A percentile compares a stretch with the other conserved stretches of the same genome.
Conservation (phyloP, 2,888 invertebrate genomes). For the Taphrorychus bicolor region DNA sequence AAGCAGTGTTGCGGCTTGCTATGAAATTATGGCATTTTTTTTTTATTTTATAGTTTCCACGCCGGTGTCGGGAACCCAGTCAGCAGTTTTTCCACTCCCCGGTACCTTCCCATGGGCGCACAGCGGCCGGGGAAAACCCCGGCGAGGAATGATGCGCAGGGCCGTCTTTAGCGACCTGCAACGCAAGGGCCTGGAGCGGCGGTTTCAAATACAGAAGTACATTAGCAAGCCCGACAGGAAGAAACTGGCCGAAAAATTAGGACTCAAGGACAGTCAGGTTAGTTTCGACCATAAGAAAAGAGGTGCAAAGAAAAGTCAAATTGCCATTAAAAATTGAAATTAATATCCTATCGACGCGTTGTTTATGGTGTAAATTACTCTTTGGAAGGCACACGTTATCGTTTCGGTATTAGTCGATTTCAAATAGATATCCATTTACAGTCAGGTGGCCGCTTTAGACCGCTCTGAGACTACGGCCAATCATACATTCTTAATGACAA, state of each 20-base stretch:
- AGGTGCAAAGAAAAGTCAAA: too few relatives aligned
- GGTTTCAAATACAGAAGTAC: constrained; percentile 97
- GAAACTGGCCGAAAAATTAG: constrained; percentile 94
- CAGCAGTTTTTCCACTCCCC: constrained; percentile 61
- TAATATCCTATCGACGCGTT: too few relatives aligned
- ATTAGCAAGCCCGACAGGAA: constrained; percentile 98
- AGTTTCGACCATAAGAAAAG: constrained; percentile 2
- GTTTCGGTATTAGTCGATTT: too few relatives aligned
- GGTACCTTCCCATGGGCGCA: constrained; percentile 86
- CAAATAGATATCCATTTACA: too few relatives aligned
- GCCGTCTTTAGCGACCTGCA: constrained; percentile 96
- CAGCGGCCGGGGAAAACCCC: constrained; percentile 89
- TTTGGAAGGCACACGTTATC: too few relatives aligned
- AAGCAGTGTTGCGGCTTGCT: too few relatives aligned
- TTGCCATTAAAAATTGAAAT: neutral
- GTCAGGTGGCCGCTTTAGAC: too few relatives aligned
- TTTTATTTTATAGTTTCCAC: constrained; percentile 50
- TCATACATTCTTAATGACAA: too few relatives aligned
- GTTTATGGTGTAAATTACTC: too few relatives aligned
- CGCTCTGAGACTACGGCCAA: too few relatives aligned
- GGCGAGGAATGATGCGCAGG: constrained; percentile 95
- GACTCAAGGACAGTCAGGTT: constrained; percentile 97
- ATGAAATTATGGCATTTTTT: too few relatives aligned
- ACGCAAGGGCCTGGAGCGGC: constrained; percentile 91
- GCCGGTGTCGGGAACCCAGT: constrained; percentile 61